These are phyloP conservation scores for Engraulis encrasicolus DNA, from an alignment of 2,113 vertebrate species.

Conservation along the genomic window DNA sequence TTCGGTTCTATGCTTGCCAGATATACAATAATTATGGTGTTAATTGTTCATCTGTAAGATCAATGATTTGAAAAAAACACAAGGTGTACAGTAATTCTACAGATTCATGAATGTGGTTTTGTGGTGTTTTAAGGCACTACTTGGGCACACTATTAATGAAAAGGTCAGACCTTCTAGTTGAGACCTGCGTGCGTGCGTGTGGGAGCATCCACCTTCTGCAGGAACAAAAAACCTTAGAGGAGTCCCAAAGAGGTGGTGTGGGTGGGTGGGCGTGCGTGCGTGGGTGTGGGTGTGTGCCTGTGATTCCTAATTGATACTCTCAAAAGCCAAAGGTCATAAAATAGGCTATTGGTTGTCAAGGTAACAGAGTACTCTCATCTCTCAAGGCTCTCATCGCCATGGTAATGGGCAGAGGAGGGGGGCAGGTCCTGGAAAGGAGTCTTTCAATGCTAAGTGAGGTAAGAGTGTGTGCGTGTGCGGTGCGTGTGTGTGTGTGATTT, in stretches of 20 bases:
- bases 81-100: too few relatives aligned
- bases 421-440: not conserved
- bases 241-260: not conserved
- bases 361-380: conserved; percentile 51
- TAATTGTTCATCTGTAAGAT: too few relatives aligned
- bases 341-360: conserved; percentile 57
- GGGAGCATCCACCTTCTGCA: not conserved
- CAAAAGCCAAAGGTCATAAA: conserved; percentile 30
- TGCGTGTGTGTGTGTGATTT: too few relatives aligned
- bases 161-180: too few relatives aligned
- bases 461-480: not conserved
- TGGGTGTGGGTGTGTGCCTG: not conserved
- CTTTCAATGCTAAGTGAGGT: conserved; percentile 14
- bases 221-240: not conserved
- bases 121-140: too few relatives aligned
- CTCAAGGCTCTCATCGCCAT: conserved; percentile 48
- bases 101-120: too few relatives aligned
- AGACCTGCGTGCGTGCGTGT: too few relatives aligned
- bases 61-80: too few relatives aligned
- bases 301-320: conserved; percentile 30
- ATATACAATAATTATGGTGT: too few relatives aligned
- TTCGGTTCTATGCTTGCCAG: too few relatives aligned
- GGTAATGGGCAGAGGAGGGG: conserved; percentile 39
- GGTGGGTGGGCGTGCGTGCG: not conserved
- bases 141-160: too few relatives aligned